These are phyloP conservation scores for Phodopus roborovskii DNA, from an alignment of 2,113 vertebrate species.

Conservation along the genomic window DNA sequence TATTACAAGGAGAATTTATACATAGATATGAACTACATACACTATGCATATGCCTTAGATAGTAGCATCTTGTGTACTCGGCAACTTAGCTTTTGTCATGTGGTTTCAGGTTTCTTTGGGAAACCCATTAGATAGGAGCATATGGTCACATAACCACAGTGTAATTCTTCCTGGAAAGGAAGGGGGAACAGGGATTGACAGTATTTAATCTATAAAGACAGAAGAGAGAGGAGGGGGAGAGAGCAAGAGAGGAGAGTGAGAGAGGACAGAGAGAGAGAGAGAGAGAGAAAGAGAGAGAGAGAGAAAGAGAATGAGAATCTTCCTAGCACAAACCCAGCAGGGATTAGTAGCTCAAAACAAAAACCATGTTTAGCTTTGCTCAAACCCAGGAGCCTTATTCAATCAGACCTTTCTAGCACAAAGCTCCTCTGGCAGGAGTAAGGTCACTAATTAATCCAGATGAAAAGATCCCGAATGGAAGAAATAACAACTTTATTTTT, in stretches of 20 bases:
- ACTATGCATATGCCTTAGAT: constrained; percentile 40
- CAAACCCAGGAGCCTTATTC: neutral
- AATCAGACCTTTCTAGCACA: neutral
- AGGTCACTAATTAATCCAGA: neutral
- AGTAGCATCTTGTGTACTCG: constrained; percentile 37
- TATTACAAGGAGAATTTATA: constrained; percentile 56
- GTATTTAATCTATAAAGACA: constrained; percentile 47
- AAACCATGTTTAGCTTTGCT: neutral
- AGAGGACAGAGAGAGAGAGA: too few relatives aligned
- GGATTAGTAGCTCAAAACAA: neutral
- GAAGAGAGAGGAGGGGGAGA: neutral
- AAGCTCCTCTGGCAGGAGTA: neutral
- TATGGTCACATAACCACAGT: neutral
- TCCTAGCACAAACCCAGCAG: neutral
- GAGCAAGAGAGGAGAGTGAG: neutral
- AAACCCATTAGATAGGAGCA: constrained; percentile 23
- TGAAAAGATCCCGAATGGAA: constrained; percentile 16
- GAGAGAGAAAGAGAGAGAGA: neutral
- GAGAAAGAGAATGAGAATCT: neutral
- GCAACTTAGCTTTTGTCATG: constrained; percentile 25
- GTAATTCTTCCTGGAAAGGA: constrained; percentile 29
- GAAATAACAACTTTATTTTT: constrained; percentile 1
- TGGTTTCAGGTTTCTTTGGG: constrained; percentile 45
- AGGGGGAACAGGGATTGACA: neutral
- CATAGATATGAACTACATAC: constrained; percentile 32